Evolutionary conservation across 2,888 invertebrate genomes (phyloP), one percentile per base, ranked within the genome.

Genomic region (Noctuana brunneofusca): DNA sequence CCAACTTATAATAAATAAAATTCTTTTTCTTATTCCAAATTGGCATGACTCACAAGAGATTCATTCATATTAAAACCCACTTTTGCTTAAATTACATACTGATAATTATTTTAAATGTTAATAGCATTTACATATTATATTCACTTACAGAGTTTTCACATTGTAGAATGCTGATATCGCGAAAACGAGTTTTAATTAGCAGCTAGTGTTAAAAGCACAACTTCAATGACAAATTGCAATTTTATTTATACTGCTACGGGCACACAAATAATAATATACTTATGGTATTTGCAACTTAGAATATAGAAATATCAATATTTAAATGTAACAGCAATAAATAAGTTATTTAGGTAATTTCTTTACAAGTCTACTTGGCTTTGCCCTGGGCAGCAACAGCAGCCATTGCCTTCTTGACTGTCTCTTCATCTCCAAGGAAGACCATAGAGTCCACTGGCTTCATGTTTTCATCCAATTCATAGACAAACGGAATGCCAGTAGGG

Each of bases 401-500:
- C 92, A 95, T 95, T 14, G 96, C 96, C 70, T 95, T 94, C 72
- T 93, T 93, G 0, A 96, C 95, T 0, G 95, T 95, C 79, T 96
- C 95, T 70, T 95, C 94, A 74, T 96, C 98, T 0, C 96, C 96
- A 55, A 96, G 92, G 86, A 96, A 96, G 71, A 94, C 92, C 93
- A 95, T 93, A 22, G 94, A 94, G 43, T 94, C 94, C 0, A 95
- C 92, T 0, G 95, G 95, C 69, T 94, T 93, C 80, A 96, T 87
- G 72, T 94, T 82, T 64, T 94, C 94, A 78, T 96, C 95, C 69
- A 96, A 88, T 73, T 96, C 95, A 73, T 96, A 96, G 0, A 95
- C 94, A 74, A 96, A 96, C 53, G 96, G 96, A 76, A 96, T 96
- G 64, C 96, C 96, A 65, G 96, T 96, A 0, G 96, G 96, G 59